A percentile compares a stretch with the other conserved stretches of the same genome.
These are phyloP conservation scores for Papilio helenus DNA, from an alignment of 1,140 invertebrate species.

Conservation along the genomic window DNA sequence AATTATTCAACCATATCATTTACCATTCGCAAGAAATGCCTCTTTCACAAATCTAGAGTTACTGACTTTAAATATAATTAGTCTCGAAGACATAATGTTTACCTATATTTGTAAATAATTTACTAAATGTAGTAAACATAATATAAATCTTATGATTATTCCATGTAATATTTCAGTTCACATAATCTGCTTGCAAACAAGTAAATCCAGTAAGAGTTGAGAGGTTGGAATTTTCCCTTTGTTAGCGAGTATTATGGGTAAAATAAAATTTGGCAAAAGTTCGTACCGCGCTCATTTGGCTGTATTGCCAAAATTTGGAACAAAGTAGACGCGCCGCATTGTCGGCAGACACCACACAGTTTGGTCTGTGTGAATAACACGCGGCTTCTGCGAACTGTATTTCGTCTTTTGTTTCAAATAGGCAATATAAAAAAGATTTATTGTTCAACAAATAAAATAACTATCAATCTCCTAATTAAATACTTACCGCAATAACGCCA, in stretches of 20 bases:
- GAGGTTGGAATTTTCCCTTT: constrained; percentile 15
- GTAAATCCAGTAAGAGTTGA: constrained; percentile 12
- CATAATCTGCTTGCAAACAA: constrained; percentile 10
- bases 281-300: constrained; percentile 24
- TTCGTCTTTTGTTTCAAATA: not conserved
- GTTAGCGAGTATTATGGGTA: constrained; percentile 4
- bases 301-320: constrained; percentile 25
- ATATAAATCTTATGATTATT: not conserved
- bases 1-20: not conserved
- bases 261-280: constrained; percentile 27
- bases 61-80: no score
- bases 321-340: constrained; percentile 11
- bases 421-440: not conserved
- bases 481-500: not conserved
- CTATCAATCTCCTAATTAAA: not conserved
- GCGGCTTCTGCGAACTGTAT: not conserved
- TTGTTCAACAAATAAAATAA: not conserved
- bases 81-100: no score
- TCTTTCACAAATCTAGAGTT: no score
- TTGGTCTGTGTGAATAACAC: constrained; percentile 15
- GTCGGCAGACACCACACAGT: constrained; percentile 13
- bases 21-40: not conserved
- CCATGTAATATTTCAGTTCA: not conserved
- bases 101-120: no score
- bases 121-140: no score